Percentiles rank a stretch among this genome's conserved stretches.
Evolutionary conservation across 2,113 vertebrate species (phyloP).

Genomic region (Rousettus leschenaultii): DNA sequence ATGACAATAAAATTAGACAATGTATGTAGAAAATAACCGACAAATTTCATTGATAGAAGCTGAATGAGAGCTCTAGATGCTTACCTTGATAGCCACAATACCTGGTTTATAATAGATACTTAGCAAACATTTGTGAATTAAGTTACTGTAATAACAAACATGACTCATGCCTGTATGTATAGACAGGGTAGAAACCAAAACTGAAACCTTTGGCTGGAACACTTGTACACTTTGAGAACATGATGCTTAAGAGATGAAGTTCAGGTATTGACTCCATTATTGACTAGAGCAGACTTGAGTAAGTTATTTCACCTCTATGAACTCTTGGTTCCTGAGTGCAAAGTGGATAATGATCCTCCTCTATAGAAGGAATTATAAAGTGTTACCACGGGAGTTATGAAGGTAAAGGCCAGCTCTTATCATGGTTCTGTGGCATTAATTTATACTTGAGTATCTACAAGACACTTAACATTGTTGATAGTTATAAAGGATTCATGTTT

Average conservation of each 20-base stretch:
- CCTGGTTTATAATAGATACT: neutral
- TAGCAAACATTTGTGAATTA: neutral
- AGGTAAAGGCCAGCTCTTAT: neutral
- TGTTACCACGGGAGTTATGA: neutral
- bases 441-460: neutral
- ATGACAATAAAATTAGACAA: neutral
- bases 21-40: neutral
- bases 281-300: neutral
- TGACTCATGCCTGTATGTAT: neutral
- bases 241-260: neutral
- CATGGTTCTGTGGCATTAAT: neutral
- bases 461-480: neutral
- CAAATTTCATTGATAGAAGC: neutral
- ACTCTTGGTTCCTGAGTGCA: neutral
- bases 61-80: neutral
- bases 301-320: neutral
- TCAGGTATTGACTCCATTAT: neutral
- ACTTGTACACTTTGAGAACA: neutral
- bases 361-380: neutral
- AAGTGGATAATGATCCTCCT: neutral
- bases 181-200: neutral
- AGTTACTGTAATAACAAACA: neutral
- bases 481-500: neutral
- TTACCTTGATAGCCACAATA: neutral
- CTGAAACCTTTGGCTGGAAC: neutral